Evolutionary conservation across 2,113 vertebrate species (phyloP).

Genomic region (Ammospiza nelsoni): DNA sequence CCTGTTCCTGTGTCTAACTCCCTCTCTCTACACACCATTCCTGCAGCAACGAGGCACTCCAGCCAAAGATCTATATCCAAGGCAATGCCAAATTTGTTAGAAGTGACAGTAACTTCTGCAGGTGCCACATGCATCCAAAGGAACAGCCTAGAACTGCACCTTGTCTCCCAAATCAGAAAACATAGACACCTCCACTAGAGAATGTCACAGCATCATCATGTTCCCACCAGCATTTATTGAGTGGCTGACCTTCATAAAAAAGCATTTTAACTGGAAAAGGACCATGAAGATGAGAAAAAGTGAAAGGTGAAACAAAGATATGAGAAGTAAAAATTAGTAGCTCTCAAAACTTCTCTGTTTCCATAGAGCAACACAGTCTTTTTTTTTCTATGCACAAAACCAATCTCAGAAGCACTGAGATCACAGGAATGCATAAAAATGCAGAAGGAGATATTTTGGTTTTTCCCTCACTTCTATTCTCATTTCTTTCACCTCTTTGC

Average conservation of each 20-base stretch:
- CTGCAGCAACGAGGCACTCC: background rate
- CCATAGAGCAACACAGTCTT: background rate
- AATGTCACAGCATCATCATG: background rate
- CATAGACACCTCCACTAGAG: background rate
- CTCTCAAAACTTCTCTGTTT: background rate
- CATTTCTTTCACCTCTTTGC: background rate
- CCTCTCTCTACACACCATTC: background rate
- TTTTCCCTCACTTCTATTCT: background rate
- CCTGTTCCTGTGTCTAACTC: background rate
- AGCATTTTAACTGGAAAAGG: background rate
- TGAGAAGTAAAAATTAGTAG: background rate
- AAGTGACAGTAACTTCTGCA: background rate
- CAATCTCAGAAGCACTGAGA: background rate
- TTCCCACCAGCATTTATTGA: background rate
- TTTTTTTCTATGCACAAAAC: background rate
- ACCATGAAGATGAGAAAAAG: background rate
- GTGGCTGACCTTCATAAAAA: background rate
- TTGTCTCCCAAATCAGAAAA: background rate
- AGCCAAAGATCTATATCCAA: background rate
- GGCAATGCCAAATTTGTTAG: background rate
- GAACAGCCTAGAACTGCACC: background rate
- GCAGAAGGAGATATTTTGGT: background rate
- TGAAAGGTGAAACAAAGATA: background rate
- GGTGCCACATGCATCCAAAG: background rate
- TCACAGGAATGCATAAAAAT: background rate